These are phyloP conservation scores for Buphagus erythrorhynchus DNA, from an alignment of 2,797 vertebrate species.

Conservation along the genomic window DNA sequence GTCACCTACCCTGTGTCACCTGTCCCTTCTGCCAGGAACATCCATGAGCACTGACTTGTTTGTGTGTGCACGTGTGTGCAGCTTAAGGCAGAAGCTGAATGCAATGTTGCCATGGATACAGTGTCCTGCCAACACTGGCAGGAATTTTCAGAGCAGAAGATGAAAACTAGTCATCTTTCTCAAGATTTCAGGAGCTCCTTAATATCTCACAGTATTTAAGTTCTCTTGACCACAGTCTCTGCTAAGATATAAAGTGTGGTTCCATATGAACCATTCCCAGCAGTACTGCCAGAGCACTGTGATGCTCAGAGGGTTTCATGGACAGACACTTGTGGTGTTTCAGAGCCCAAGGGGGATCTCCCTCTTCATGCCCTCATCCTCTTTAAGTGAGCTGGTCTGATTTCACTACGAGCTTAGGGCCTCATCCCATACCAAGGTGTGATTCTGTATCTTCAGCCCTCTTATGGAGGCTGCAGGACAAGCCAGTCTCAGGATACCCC, in stretches of 20 bases:
- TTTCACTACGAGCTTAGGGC: background rate
- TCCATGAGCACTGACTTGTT: background rate
- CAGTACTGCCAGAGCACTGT: background rate
- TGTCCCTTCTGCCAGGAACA: background rate
- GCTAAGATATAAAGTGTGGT: background rate
- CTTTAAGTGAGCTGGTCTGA: background rate
- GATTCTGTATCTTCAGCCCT: background rate
- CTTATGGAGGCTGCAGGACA: background rate
- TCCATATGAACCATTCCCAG: background rate
- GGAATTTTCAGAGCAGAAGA: background rate
- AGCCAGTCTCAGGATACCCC: no score
- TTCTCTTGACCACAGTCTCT: background rate
- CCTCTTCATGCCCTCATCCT: background rate
- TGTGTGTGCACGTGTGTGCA: background rate
- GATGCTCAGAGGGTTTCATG: background rate
- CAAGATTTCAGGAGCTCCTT: background rate
- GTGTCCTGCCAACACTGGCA: background rate
- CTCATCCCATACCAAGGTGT: background rate
- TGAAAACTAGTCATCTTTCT: background rate
- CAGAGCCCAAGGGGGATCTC: background rate
- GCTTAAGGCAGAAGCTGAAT: conserved; percentile 6
- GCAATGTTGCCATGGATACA: conserved; percentile 19
- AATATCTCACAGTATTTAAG: background rate
- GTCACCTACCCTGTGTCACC: background rate
- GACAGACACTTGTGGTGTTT: background rate